Evolutionary conservation across 2,797 vertebrate genomes (phyloP), one percentile per base, ranked within the genome.

Genomic region (Hydrophis major): DNA sequence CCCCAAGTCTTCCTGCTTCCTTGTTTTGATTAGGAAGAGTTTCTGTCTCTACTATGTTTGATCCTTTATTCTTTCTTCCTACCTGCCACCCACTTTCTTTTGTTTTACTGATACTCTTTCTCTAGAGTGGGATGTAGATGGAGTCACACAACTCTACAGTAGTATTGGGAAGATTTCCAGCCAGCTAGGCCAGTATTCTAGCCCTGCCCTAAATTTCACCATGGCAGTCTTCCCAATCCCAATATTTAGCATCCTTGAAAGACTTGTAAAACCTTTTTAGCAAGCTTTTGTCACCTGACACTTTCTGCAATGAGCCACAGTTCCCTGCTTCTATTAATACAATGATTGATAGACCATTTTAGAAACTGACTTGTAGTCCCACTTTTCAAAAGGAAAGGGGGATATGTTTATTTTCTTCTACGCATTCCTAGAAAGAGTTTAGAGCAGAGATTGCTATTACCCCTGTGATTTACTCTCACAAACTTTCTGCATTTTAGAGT

Each of bases 191-290:
- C 55, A 20, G 3, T 59, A 22, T 66, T 59, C 87, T 2, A 61
- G 28, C 87, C 53, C 59, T 53, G 87, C 57, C 91, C 86, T 53
- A 14, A 55, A 2, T 89, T 92, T 94, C 87, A n/a, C 57, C 92
- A 92, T 78, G 11, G 3, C 47, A 22, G 56, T 37, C 63, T 32
- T 74, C 63, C 86, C 91, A 88, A 27, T 22, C 61, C 63, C n/a
- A 13, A 47, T 25, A n/a, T 86, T 32, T 63, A 96, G 96, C 95
- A 97, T 95, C 96, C 95, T 91, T 87, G 91, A 94, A 93, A 61
- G 95, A 94, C 95, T 96, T 94, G 90, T 92, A 96, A 96, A 56
- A 95, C 88, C 93, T n/a, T 93, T 96, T 94, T 93, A 96, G 93
- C 92, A 96, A 94, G 94, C 90, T 94, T 92, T 95, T 96, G 95